Evolutionary conservation across 1,140 invertebrate species (phyloP), one percentile per base, ranked within the genome.

Genomic region (Vollenhovia emeryi): DNA sequence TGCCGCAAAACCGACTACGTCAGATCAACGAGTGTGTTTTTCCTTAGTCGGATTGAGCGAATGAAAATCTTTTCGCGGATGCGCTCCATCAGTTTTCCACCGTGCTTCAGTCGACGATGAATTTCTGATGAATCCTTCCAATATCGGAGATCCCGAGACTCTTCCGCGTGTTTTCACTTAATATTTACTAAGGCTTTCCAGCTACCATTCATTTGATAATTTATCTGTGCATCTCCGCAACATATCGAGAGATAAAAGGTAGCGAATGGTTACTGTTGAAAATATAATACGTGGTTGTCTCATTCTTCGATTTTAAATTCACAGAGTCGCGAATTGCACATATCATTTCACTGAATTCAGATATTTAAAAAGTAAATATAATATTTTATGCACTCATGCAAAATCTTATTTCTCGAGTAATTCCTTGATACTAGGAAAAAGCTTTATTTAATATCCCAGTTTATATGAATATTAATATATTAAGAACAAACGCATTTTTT

Each of bases 81-180:
- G 21, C 13, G 33, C 1, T 2, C 27, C 24, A 55, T 84, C 52
- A 68, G 43, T 82, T 50, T 60, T 43, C 8, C 43, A 30, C 18
- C 1, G 36, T 52, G 24, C 18, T 80, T 57, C 27, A 57, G 24
- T n/a, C 27, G n/a, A 27, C 1, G 40, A 57, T 24, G 33, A 86
- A 71, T 79, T 79, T 79, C 60, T 79, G n/a, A 82, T 57, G 50
- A 40, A 80, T 71, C 2, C 18, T 57, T 80, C 50, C 24, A 73
- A 59, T 80, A 71, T 80, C 18, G 13, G 13, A 78, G 6, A 40
- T 27, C 4, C n/a, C 7, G 9, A 69, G 18, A 18, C 0, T n/a
- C n/a, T 71, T 57, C 5, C 48, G 8, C 15, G 3, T 30, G 33
- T 80, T 80, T 57, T 80, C 18, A 30, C 11, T 80, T 43, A 3